Percentiles rank a stretch among this genome's conserved stretches.
Conservation (phyloP, 2,888 invertebrate species). For the Acleris cristana region DNA sequence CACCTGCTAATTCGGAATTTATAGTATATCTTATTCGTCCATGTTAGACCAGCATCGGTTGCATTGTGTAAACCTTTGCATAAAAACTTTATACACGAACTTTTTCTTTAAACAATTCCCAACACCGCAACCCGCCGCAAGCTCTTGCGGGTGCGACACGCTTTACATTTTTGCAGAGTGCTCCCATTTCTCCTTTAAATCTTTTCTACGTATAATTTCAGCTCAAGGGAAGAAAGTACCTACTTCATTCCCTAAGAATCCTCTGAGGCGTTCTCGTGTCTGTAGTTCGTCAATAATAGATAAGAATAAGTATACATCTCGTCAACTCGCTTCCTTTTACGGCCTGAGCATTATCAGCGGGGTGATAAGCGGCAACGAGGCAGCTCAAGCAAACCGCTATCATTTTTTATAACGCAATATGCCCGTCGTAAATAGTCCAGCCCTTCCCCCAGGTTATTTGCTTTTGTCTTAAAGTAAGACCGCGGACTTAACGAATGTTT, state of each 20-base stretch:
- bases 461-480: slow-evolving; percentile 53
- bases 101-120: slow-evolving; percentile 31
- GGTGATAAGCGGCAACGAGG: slow-evolving; percentile 68
- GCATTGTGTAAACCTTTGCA: slow-evolving; percentile 6
- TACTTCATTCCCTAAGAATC: slow-evolving; percentile 1
- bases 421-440: slow-evolving; percentile 64
- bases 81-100: slow-evolving; percentile 11
- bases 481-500: slow-evolving; percentile 46
- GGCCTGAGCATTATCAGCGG: slow-evolving; percentile 58
- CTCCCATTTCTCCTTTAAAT: slow-evolving; percentile 9
- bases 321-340: slow-evolving; percentile 64
- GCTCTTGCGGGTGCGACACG: slow-evolving; percentile 26
- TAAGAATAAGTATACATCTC: slow-evolving; percentile 60
- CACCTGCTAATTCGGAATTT: no score
- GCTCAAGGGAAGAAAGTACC: neutral
- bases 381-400: slow-evolving; percentile 64
- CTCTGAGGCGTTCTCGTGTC: slow-evolving; percentile 16
- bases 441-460: slow-evolving; percentile 55
- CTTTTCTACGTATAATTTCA: slow-evolving; percentile 6
- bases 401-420: slow-evolving; percentile 74
- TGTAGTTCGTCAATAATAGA: slow-evolving; percentile 59
- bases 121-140: slow-evolving; percentile 22
- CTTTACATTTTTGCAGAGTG: slow-evolving; percentile 25
- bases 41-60: no score
- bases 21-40: no score